Percentiles rank a stretch among this genome's conserved stretches.
Evolutionary conservation across 2,888 invertebrate genomes (phyloP).

Genomic region (Papilio elwesi): DNA sequence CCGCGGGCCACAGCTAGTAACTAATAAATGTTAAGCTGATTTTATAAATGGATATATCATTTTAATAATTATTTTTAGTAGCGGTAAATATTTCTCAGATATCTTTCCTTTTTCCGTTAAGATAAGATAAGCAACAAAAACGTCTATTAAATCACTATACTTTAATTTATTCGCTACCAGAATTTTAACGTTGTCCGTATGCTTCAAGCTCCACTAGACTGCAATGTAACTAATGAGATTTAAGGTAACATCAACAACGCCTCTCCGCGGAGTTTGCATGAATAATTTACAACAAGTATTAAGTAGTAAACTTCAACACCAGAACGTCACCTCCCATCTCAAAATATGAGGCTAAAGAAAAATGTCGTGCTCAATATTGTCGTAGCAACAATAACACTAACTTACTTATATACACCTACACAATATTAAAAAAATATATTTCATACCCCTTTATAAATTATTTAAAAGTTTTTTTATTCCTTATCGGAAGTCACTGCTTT

Average conservation of each 20-base stretch:
- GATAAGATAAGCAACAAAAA: neutral
- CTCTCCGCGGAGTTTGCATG: constrained; percentile 29
- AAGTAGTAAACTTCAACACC: constrained; percentile 27
- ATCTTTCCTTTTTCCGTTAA: no score
- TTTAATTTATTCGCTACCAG: neutral
- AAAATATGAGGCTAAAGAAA: constrained; percentile 6
- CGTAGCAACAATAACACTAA: neutral
- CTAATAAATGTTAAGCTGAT: no score
- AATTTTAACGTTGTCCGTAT: constrained; percentile 1
- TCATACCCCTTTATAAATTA: no score
- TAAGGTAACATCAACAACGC: constrained; percentile 39
- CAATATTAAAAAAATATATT: neutral
- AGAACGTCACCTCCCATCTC: constrained; percentile 21
- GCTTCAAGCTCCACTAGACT: constrained; percentile 11
- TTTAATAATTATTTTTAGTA: no score
- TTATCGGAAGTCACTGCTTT: neutral
- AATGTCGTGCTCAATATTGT: neutral
- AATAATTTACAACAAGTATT: constrained; percentile 35
- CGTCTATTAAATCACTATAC: neutral
- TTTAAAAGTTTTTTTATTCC: neutral
- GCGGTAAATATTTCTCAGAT: no score
- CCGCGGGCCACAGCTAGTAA: no score
- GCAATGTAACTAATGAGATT: constrained; percentile 35
- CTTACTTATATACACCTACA: no score
- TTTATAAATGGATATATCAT: no score